Base-by-base conservation (phyloP, 1,140 invertebrate species). In the Lanistes nyassanus region DNA sequence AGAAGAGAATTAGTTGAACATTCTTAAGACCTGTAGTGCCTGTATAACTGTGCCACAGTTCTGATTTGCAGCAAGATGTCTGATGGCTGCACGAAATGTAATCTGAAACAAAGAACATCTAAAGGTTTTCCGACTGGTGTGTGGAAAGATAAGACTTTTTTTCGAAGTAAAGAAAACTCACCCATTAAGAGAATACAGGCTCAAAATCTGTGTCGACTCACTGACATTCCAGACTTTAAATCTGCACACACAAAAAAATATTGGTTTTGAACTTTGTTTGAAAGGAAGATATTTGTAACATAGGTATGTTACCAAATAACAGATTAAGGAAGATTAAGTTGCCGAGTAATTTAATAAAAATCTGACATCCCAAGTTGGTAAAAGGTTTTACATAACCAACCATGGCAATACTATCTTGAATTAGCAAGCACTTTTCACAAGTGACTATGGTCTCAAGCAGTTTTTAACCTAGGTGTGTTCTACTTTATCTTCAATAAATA, bases 121-220 rank as follows among this genome's bases (percentile, higher is more conserved):
- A 23, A 11, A 53, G 51, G 13, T 13, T 13, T 53, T 53, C 13
- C 51, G 13, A 23, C 51, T 23, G 23, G 51, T 53, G 51, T 13
- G 13, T 23, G 51, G 51, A 53, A 11, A 53, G 23, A 23, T 13
- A 23, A n/a, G 65, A 55, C 62, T 66, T 37, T 29, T 67, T 39
- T 31, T 39, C 23, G 26, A 21, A 21, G 16, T 34, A n/a, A 5
- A 39, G 23, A 36, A n/a, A 26, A 79, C 72, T 79, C 65, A 79
- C 78, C 55, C 58, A 70, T 66, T 62, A 6, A 79, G 47, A 47
- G 71, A 65, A 64, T 76, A 79, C 55, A 79, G 72, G 23, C 71
- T 74, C 23, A 79, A 39, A 23, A 51, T 60, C 36, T 74, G 62
- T 47, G 53, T 76, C 23, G 34, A 51, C 39, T 71, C 47, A 11